Conservation (phyloP, 2,888 invertebrate genomes). For the Lithosia quadra region DNA sequence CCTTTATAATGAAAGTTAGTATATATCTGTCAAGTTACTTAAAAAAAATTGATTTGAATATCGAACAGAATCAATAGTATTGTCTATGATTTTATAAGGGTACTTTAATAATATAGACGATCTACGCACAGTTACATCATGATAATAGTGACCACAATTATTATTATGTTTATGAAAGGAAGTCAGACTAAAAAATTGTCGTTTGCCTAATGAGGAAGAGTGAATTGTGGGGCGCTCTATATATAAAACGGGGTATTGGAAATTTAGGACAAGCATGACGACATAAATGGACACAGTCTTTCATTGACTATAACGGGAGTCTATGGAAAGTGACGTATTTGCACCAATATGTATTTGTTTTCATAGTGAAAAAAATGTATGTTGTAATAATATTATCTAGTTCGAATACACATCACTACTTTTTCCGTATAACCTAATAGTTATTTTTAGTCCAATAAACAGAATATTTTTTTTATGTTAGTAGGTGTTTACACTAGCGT, state of each 20-base stretch:
- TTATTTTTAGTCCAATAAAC: slow-evolving; percentile 37
- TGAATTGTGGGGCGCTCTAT: slow-evolving; percentile 73
- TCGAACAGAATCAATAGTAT: slow-evolving; percentile 7
- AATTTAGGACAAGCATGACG: slow-evolving; percentile 57
- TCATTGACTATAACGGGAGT: slow-evolving; percentile 34
- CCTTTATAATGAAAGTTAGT: background rate
- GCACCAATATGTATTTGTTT: background rate
- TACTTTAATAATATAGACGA: slow-evolving; percentile 15
- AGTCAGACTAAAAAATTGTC: slow-evolving; percentile 75
- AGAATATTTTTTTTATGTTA: slow-evolving; percentile 22
- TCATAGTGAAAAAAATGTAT: background rate
- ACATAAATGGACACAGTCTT: slow-evolving; percentile 31
- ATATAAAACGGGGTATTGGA: slow-evolving; percentile 62
- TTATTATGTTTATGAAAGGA: slow-evolving; percentile 77
- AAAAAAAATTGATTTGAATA: background rate
- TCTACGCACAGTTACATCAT: slow-evolving; percentile 56
- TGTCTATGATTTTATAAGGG: slow-evolving; percentile 35
- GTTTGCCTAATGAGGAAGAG: slow-evolving; percentile 82
- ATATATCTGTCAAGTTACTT: background rate
- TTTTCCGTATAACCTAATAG: slow-evolving; percentile 22
- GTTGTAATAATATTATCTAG: slow-evolving; percentile 11
- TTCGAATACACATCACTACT: slow-evolving; percentile 37
- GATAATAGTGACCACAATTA: slow-evolving; percentile 58
- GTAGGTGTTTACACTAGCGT: slow-evolving; percentile 28
- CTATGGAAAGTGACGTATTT: background rate